Evolutionary conservation across 2,888 invertebrate species (phyloP).

Genomic region (Coelinius sp.): DNA sequence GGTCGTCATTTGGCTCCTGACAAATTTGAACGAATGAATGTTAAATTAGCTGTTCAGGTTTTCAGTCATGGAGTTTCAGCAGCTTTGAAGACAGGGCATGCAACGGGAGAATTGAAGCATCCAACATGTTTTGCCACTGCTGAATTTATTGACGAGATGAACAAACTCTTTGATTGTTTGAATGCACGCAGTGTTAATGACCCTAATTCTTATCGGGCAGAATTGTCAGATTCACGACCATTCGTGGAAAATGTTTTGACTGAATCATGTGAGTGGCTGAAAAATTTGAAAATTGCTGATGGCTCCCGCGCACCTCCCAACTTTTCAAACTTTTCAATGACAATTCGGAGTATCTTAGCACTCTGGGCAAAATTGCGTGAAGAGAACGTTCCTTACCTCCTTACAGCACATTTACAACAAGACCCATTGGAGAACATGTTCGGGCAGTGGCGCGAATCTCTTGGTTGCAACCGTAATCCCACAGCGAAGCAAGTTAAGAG

Average conservation of each 20-base stretch:
- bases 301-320: too few species aligned
- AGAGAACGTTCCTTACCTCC: constrained; percentile 40
- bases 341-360: constrained; percentile 45
- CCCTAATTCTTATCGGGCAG: constrained; percentile 38
- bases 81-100: constrained; percentile 44
- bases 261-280: neutral
- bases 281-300: too few species aligned
- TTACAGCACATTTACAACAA: constrained; percentile 47
- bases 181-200: constrained; percentile 39
- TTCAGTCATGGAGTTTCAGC: constrained; percentile 50
- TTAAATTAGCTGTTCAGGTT: constrained; percentile 50
- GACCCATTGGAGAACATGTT: constrained; percentile 52
- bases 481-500: neutral
- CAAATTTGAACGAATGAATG: constrained; percentile 51
- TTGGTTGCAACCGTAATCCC: neutral
- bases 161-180: constrained; percentile 49
- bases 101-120: constrained; percentile 42
- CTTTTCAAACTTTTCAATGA: neutral
- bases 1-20: constrained; percentile 48
- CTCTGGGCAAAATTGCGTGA: constrained; percentile 46
- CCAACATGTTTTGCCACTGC: constrained; percentile 42
- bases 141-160: constrained; percentile 47
- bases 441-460: constrained; percentile 25
- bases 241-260: constrained; percentile 38
- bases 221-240: constrained; percentile 21